phyloP scores from a whole-genome alignment of 2,797 vertebrate species.

The Tinamus major region DNA sequence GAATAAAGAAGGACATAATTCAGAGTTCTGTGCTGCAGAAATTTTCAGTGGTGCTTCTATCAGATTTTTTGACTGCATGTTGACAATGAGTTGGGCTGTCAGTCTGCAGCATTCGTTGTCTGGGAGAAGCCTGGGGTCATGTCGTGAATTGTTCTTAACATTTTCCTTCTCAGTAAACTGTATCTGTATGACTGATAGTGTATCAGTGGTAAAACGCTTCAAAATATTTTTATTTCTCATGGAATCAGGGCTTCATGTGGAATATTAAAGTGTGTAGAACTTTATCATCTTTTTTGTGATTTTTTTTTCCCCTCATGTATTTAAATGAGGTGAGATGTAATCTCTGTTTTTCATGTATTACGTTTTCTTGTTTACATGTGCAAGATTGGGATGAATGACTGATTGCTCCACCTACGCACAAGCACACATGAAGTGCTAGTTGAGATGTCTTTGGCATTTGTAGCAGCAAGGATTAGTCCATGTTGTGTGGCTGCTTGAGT shows the following conservation, averaged over 20 bases:
- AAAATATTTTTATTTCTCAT: neutral
- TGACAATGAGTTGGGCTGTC: slow-evolving; percentile 5
- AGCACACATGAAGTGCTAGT: slow-evolving; percentile 22
- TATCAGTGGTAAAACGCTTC: neutral
- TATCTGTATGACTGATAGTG: neutral
- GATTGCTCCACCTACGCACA: slow-evolving; percentile 9
- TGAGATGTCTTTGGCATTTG: slow-evolving; percentile 57
- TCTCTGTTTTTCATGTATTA: neutral
- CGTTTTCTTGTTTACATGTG: slow-evolving; percentile 33
- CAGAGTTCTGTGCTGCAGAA: neutral
- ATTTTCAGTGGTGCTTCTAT: neutral
- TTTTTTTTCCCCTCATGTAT: neutral
- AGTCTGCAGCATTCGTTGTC: slow-evolving; percentile 31
- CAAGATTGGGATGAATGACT: slow-evolving; percentile 37
- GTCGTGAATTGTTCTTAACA: neutral
- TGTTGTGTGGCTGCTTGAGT: slow-evolving; percentile 25
- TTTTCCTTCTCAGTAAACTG: neutral
- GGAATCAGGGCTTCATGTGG: neutral
- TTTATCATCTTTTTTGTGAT: neutral
- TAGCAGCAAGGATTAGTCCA: slow-evolving; percentile 60
- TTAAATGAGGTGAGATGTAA: slow-evolving; percentile 23
- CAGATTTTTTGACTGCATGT: neutral
- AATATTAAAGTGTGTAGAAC: neutral
- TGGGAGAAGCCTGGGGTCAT: slow-evolving; percentile 2
- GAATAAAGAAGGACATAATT: neutral